phyloP scores from a whole-genome alignment of 1,140 invertebrate genomes.

The Temnothorax longispinosus region DNA sequence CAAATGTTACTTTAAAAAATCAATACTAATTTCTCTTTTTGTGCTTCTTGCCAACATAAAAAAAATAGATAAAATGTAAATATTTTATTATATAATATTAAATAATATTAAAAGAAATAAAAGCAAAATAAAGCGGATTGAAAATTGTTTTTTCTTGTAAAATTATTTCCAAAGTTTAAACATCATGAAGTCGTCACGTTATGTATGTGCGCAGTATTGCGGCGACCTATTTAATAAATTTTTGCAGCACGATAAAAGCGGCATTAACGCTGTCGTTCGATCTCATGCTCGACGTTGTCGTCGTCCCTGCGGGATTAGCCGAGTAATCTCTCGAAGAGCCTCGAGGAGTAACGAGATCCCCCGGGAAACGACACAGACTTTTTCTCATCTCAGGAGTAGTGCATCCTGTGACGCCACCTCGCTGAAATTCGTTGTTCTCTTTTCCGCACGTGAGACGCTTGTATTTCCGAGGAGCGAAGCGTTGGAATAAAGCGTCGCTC shows the following conservation, averaged over 20 bases:
- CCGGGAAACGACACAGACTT: slow-evolving; percentile 67
- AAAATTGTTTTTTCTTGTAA: background rate
- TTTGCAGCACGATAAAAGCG: slow-evolving; percentile 70
- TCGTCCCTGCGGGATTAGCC: slow-evolving; percentile 72
- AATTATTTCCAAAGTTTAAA: background rate
- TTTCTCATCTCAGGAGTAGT: slow-evolving; percentile 72
- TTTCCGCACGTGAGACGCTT: slow-evolving; percentile 39
- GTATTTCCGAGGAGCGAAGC: slow-evolving; percentile 8
- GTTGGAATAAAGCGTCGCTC: slow-evolving; percentile 39
- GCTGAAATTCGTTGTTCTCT: slow-evolving; percentile 49
- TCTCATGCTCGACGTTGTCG: slow-evolving; percentile 68
- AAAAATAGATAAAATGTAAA: background rate
- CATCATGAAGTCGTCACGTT: background rate
- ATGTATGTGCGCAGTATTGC: slow-evolving; percentile 22
- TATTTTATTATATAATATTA: background rate
- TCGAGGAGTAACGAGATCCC: slow-evolving; percentile 74
- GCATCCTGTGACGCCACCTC: slow-evolving; percentile 43
- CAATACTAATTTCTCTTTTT: background rate
- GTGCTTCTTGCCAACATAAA: background rate
- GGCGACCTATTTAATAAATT: slow-evolving; percentile 70
- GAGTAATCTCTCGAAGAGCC: slow-evolving; percentile 74
- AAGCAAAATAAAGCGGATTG: background rate
- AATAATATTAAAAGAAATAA: background rate
- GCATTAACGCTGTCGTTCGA: slow-evolving; percentile 73
- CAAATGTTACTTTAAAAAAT: background rate